These are phyloP conservation scores for Echinops telfairi DNA, from an alignment of 2,113 vertebrate genomes.

Conservation along the genomic window DNA sequence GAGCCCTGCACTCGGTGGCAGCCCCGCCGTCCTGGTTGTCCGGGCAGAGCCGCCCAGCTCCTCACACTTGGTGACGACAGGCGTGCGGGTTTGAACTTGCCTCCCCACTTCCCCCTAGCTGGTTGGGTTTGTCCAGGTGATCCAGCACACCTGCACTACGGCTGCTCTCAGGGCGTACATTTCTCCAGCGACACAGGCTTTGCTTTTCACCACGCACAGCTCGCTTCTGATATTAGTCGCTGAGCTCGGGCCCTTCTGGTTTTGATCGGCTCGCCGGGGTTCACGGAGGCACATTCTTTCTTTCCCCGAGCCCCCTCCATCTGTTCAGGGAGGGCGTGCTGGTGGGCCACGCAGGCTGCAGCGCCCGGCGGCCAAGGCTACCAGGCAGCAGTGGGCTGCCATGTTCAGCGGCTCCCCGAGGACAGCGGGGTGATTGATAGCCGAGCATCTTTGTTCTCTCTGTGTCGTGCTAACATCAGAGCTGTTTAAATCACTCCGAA, in stretches of 20 bases:
- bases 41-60: neutral
- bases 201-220: conserved; percentile 77
- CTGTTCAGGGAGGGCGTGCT: conserved; percentile 84
- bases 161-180: conserved; percentile 80
- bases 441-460: conserved; percentile 88
- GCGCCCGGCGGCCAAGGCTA: conserved; percentile 55
- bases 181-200: conserved; percentile 68
- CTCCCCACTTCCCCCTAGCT: neutral
- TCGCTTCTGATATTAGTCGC: conserved; percentile 74
- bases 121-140: conserved; percentile 77
- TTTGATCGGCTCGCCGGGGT: conserved; percentile 81
- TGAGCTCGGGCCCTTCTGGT: conserved; percentile 78
- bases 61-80: conserved; percentile 70
- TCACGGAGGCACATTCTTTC: conserved; percentile 75
- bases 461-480: conserved; percentile 83
- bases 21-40: neutral
- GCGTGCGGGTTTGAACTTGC: conserved; percentile 71
- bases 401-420: conserved; percentile 81
- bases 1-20: neutral
- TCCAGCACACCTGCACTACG: conserved; percentile 73
- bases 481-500: conserved; percentile 86
- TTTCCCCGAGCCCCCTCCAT: neutral
- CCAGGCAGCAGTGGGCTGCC: conserved; percentile 68
- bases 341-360: neutral
- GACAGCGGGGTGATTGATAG: conserved; percentile 86